Evolutionary conservation across 30 jellyfish, hydroid and myxozoan species (phyloP).

Genomic region (Haliclystus octoradiatus): DNA sequence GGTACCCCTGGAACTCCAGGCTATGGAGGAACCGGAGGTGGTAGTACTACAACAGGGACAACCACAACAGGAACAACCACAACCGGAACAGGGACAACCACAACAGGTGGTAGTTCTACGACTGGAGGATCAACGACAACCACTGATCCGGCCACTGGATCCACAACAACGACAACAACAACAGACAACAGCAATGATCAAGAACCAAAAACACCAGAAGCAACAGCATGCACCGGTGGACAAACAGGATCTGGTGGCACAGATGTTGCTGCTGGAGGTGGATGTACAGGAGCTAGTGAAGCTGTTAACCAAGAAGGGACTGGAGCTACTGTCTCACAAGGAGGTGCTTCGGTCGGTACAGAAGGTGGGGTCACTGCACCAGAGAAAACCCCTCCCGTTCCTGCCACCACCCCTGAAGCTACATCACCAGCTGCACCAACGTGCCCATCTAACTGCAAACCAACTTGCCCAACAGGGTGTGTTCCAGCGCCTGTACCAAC

Average conservation of each 20-base stretch:
- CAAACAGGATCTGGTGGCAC: constrained; percentile 11
- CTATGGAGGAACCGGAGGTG: not conserved
- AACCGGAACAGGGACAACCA: not conserved
- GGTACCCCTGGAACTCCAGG: not conserved
- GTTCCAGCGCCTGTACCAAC: constrained; percentile 4
- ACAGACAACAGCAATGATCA: constrained; percentile 10
- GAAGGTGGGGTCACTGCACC: not conserved
- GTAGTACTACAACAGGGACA: not conserved
- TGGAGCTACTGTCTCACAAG: not conserved
- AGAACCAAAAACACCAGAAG: constrained; percentile 4
- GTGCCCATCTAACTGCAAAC: not conserved
- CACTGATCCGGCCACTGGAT: not conserved
- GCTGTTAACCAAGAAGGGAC: not conserved
- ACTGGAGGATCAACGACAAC: constrained; percentile 1
- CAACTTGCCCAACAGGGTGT: not conserved
- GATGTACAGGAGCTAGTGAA: not conserved
- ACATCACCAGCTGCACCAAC: constrained; percentile 5
- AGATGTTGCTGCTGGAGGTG: constrained; percentile 4
- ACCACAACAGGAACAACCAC: not conserved
- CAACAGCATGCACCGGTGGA: constrained; percentile 2
- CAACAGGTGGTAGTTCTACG: not conserved
- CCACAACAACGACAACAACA: not conserved
- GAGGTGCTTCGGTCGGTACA: not conserved
- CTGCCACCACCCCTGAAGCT: constrained; percentile 1
- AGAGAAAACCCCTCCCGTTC: not conserved